These are phyloP conservation scores for Clitarchus hookeri DNA, from an alignment of 2,888 invertebrate species.

Conservation along the genomic window DNA sequence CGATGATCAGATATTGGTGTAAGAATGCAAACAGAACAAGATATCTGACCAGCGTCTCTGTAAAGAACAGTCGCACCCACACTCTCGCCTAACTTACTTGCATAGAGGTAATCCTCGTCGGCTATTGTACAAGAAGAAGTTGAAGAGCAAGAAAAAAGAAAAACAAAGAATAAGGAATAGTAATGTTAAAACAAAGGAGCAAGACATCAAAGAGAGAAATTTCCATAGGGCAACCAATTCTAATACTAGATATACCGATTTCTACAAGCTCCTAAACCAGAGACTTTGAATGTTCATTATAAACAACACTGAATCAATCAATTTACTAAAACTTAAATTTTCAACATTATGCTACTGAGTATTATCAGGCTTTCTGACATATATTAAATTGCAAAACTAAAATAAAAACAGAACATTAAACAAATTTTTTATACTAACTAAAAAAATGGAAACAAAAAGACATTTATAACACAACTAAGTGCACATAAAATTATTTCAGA, in stretches of 20 bases:
- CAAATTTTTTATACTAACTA: neutral
- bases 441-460: neutral
- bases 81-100: conserved; percentile 62
- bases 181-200: neutral
- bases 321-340: neutral
- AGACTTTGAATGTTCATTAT: neutral
- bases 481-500: too few species aligned
- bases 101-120: conserved; percentile 63
- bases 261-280: neutral
- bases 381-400: neutral
- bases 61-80: neutral
- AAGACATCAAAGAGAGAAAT: neutral
- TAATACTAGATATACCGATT: neutral
- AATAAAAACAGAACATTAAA: neutral
- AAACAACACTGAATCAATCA: neutral
- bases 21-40: neutral
- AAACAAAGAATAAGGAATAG: neutral
- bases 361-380: neutral
- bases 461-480: neutral
- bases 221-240: neutral
- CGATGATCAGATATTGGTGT: neutral
- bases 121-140: conserved; percentile 38
- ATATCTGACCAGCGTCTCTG: neutral
- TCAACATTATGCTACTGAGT: neutral
- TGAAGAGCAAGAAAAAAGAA: conserved; percentile 35